Base-by-base conservation (phyloP, 1,140 invertebrate genomes). In the Drosophila simulans region DNA sequence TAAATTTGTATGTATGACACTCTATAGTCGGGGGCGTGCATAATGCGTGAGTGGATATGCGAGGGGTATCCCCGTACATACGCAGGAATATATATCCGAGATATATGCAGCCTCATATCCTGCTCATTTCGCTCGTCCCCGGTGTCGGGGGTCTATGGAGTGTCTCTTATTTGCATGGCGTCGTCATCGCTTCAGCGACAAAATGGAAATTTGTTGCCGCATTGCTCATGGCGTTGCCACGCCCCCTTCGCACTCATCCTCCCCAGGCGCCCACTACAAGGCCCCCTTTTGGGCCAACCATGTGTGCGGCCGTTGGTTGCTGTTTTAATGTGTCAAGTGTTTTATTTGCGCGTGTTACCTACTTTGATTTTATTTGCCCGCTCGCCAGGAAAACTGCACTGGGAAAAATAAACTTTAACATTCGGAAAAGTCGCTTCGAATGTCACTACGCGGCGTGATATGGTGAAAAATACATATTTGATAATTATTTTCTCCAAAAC, bases 1-100 rank as follows among this genome's bases (percentile, higher is more conserved):
- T 89, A 90, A 89, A 89, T 89, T 89, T 89, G 84, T 88, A 88
- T 88, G 84, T 88, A 88, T 89, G 71, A 89, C 84, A 84, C 84
- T 80, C 66, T 51, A 56, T 57, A 40, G 73, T 56, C 53, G 8
- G 27, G 46, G 35, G 46, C 64, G 42, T 62, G 43, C 39, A 75
- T 64, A 68, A 65, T 68, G 64, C 64, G 64, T 68, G 45, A 42
- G 59, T 51, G 60, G 53, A 52, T 51, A 48, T 69, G 45, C 58
- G 37, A 7, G 20, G 12, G 37, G 13, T 22, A 13, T 39, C 4
- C 15, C 4, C 15, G 13, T 34, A 27, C 7, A 13, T 37, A 37
- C 12, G 35, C 13, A 37, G 35, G 12, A 5, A 39, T 35, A 69
- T 46, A 37, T 35, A 63, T 66, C 31, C 46, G 46, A 45, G 48